Conservation (phyloP, 1,140 invertebrate genomes). For the Leptopilina boulardi region DNA sequence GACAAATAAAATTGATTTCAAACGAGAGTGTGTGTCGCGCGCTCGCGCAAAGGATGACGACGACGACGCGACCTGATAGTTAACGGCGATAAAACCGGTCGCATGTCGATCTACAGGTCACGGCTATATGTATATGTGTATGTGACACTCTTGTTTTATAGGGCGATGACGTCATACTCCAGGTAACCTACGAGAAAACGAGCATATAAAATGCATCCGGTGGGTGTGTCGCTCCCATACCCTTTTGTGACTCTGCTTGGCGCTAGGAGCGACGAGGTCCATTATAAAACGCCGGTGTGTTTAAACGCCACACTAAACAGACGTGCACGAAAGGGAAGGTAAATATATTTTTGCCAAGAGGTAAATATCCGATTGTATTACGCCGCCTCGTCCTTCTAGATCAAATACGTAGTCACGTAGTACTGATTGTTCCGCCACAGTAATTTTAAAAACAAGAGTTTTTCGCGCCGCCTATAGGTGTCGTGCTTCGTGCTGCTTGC, state of each 20-base stretch:
- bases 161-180: slow-evolving; percentile 56
- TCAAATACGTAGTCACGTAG: too few species aligned
- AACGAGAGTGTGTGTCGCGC: neutral
- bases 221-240: slow-evolving; percentile 66
- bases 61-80: slow-evolving; percentile 20
- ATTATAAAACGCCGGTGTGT: slow-evolving; percentile 58
- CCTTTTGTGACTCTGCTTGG: slow-evolving; percentile 64
- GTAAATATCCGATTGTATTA: slow-evolving; percentile 40
- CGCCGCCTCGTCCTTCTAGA: too few species aligned
- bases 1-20: neutral
- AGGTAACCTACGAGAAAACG: slow-evolving; percentile 56
- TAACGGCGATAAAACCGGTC: slow-evolving; percentile 1
- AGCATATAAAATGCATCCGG: slow-evolving; percentile 67
- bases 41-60: neutral
- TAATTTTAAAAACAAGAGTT: too few species aligned
- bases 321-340: slow-evolving; percentile 56
- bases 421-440: too few species aligned
- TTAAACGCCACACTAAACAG: slow-evolving; percentile 56
- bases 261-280: slow-evolving; percentile 66
- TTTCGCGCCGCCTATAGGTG: too few species aligned
- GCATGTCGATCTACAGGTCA: slow-evolving; percentile 52
- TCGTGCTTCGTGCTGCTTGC: too few species aligned
- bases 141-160: slow-evolving; percentile 54
- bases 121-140: too few species aligned
- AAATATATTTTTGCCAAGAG: slow-evolving; percentile 47